Conservation (phyloP, 2,888 invertebrate species). For the Aspidapion aeneum region DNA sequence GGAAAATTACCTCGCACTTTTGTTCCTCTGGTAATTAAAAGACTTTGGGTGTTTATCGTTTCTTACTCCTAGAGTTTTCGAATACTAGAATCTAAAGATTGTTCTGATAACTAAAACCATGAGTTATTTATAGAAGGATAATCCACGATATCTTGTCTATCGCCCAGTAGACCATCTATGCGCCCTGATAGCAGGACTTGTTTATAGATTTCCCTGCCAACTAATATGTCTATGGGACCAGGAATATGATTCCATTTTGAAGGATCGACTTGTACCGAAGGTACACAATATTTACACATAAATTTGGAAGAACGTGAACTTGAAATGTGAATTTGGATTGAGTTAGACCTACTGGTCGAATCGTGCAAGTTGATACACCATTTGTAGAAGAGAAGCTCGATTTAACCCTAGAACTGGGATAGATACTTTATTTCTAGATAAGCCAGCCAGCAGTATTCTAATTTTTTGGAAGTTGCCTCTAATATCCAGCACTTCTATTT, state of each 20-base stretch:
- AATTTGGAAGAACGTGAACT: not conserved
- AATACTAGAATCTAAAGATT: slow-evolving; percentile 1
- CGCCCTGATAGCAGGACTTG: too few species aligned
- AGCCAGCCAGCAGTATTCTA: not conserved
- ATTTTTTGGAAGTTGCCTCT: not conserved
- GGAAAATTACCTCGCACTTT: not conserved
- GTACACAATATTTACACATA: not conserved
- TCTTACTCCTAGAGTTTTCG: slow-evolving; percentile 13
- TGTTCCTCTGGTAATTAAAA: slow-evolving; percentile 5
- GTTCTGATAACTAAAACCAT: not conserved
- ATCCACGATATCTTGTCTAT: not conserved
- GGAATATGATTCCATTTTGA: not conserved
- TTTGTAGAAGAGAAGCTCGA: too few species aligned
- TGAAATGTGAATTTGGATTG: not conserved
- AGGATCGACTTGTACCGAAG: not conserved
- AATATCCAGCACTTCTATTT: not conserved
- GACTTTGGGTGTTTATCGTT: not conserved
- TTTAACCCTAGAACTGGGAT: not conserved
- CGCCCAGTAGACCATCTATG: too few species aligned
- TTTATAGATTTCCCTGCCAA: not conserved
- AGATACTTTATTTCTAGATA: not conserved
- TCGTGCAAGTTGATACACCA: not conserved
- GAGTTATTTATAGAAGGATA: not conserved
- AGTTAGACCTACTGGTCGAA: not conserved
- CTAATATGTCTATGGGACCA: not conserved